Evolutionary conservation across 2,888 invertebrate genomes (phyloP).

Genomic region (Limnephilus lunatus): DNA sequence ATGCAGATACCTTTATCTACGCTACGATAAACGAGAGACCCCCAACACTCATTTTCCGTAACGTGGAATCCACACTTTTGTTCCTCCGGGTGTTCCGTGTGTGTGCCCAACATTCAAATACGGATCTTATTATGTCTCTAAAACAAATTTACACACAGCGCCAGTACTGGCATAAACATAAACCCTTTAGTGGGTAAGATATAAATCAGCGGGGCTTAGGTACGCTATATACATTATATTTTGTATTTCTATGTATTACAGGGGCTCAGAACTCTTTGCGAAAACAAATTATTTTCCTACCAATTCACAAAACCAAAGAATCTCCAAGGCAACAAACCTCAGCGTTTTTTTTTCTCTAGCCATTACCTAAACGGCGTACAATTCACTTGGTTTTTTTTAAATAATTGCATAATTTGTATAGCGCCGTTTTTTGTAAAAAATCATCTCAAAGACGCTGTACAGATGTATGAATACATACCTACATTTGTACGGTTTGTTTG

Average conservation of each 20-base stretch:
- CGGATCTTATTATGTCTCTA: slow-evolving; percentile 38
- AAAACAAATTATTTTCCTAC: not conserved
- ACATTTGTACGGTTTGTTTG: too few relatives aligned
- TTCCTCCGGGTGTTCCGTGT: not conserved
- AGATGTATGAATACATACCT: too few relatives aligned
- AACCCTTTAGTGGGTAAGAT: slow-evolving; percentile 31
- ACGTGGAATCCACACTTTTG: not conserved
- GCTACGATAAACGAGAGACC: not conserved
- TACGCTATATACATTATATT: slow-evolving; percentile 14
- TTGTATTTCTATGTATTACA: not conserved
- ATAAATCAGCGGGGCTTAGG: slow-evolving; percentile 28
- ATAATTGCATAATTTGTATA: too few relatives aligned
- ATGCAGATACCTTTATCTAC: not conserved
- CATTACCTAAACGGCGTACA: too few relatives aligned
- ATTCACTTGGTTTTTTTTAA: too few relatives aligned
- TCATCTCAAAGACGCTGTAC: too few relatives aligned
- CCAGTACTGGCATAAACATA: slow-evolving; percentile 18
- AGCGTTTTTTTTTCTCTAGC: not conserved
- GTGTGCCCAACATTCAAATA: slow-evolving; percentile 22
- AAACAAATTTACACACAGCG: slow-evolving; percentile 32
- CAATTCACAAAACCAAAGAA: not conserved
- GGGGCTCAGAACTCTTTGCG: not conserved
- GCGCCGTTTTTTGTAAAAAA: too few relatives aligned
- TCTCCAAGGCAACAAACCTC: not conserved
- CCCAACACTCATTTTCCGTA: not conserved